Base-by-base conservation (phyloP, 92 coral and sea anemone species). In the Phenganax subtilis region DNA sequence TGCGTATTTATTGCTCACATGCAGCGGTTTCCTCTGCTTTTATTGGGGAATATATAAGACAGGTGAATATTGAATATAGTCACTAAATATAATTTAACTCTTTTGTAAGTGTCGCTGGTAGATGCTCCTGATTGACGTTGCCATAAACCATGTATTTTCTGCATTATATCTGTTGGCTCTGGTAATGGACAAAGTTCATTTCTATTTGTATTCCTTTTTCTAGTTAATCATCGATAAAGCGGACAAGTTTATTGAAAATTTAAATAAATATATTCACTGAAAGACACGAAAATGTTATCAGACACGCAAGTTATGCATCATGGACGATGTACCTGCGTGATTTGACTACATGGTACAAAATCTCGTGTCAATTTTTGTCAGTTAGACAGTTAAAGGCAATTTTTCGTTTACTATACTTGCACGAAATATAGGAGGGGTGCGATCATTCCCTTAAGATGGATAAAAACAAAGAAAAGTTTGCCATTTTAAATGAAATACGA, bases 211-310 rank as follows among this genome's bases (percentile, higher is more conserved):
- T n/a, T 28, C 30, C 17, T 55, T 29, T 75, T 57, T 75, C 63
- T 55, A 75, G 80, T 75, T 65, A 3, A 55, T 16, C 52, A 55
- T 75, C 20, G 80, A 55, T 44, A 75, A 44, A 75, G 80, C 80
- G 14, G 80, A 75, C 63, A 44, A 57, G 17, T 75, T 75, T 29
- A 55, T 75, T 16, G 80, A 55, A 75, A 37, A 44, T 20, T 54
- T 75, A 75, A 75, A 75, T 75, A 10, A 29, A 5, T 37, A 75
- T 55, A 75, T 53, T 51, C 59, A 53, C 6, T 6, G 28, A 73
- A 73, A 1, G 77, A 64, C 20, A 64, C 20, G 37, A 44, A 64
- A 8, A 44, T 61, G 67, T 20, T 64, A 17, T 31, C 17, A 0
- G 47, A 37, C 47, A 5, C 47, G 47, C 47, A 37, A 37, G 47